Evolutionary conservation across 2,888 invertebrate genomes (phyloP).

Genomic region (Eupithecia centaureata): DNA sequence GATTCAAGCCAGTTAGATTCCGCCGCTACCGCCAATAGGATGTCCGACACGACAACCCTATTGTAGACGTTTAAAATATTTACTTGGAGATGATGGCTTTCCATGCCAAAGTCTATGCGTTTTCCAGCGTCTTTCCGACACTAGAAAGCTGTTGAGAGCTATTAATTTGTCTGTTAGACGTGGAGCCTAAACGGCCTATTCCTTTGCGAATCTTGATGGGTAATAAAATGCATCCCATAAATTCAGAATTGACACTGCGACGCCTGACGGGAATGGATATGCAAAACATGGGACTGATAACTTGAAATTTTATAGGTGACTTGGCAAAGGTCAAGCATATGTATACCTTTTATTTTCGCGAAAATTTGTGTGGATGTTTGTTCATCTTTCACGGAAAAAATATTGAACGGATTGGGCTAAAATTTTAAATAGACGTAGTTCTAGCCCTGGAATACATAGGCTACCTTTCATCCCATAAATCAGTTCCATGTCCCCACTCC

Average conservation of each 20-base stretch:
- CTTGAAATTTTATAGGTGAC: not conserved
- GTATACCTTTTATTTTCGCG: too few species aligned
- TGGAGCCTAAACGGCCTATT: conserved; percentile 11
- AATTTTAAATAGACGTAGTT: too few species aligned
- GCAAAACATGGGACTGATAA: not conserved
- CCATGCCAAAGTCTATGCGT: conserved; percentile 37
- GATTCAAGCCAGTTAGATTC: not conserved
- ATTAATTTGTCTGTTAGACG: conserved; percentile 13
- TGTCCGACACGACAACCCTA: conserved; percentile 27
- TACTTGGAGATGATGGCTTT: conserved; percentile 43
- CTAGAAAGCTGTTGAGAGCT: conserved; percentile 37
- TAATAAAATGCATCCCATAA: not conserved
- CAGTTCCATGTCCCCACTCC: too few species aligned
- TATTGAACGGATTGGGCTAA: too few species aligned
- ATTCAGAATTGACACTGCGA: not conserved
- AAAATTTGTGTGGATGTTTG: too few species aligned
- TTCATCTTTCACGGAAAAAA: too few species aligned
- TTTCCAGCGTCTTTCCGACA: conserved; percentile 40
- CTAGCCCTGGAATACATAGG: too few species aligned
- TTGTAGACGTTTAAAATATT: conserved; percentile 41
- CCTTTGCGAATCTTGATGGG: conserved; percentile 3
- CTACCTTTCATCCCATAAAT: too few species aligned
- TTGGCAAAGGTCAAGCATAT: not conserved
- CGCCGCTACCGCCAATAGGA: conserved; percentile 8
- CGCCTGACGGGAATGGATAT: not conserved